Evolutionary conservation across 2,113 vertebrate genomes (phyloP), one percentile per base, ranked within the genome.

Genomic region (Corapipo altera): DNA sequence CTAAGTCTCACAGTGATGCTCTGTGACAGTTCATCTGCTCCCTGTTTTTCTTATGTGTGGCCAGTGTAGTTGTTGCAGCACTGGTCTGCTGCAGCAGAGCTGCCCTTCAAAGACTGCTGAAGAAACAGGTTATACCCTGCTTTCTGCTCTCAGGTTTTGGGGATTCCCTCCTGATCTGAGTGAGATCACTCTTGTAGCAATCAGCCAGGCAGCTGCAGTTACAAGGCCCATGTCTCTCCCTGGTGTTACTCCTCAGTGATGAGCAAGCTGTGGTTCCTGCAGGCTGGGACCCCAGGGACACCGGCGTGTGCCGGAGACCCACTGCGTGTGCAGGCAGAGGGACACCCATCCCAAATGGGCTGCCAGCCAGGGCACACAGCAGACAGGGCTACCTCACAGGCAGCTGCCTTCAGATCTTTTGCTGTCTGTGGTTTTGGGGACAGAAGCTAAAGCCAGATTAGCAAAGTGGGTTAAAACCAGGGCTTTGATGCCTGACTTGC

Each of bases 281-380:
- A 12, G 1, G 5, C n/a, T 48, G 75, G 70, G 51, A 58, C 28
- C 46, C 22, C 16, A 7, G 0, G 2, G 54, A 8, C 32, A 11
- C 30, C 0, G 8, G 14, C 11, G 15, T 11, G 30, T 20, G 61
- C 59, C 9, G 26, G 54, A 48, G n/a, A 59, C 23, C 2, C 13
- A 0, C 1, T 4, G 48, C 0, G 0, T 4, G 58, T 15, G 62
- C 32, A 37, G 70, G 48, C 11, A 28, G 69, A 8, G 16, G 16
- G 67, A n/a, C 9, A 2, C 4, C 33, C 32, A 5, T 26, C 33
- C 32, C 3, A 3, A 28, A 0, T 0, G 9, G 1, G 6, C 52
- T 57, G 76, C 55, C 49, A 33, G 61, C 69, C 7, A 11, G 22
- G 26, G 30, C 2, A 2, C 6, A 19, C 55, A 32, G 52, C n/a